Base-by-base conservation (phyloP, 1,140 invertebrate genomes). In the Leguminivora glycinivorella region DNA sequence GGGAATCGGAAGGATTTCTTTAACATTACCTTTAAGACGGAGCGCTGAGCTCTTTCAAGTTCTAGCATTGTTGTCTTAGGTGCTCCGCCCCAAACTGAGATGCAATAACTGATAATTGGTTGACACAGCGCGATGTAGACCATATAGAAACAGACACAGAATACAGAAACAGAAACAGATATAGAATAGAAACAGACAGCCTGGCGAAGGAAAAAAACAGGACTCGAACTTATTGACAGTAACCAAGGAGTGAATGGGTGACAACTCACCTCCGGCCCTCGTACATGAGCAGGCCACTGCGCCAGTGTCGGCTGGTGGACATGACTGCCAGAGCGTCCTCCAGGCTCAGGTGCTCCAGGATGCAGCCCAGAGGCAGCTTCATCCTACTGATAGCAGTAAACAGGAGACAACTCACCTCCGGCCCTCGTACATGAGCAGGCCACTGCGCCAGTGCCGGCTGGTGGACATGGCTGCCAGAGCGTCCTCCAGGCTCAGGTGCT, bases 231-330 rank as follows among this genome's bases (percentile, higher is more conserved):
- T n/a, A n/a, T n/a, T n/a, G n/a, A n/a, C n/a, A n/a, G n/a, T n/a
- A n/a, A n/a, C n/a, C 5, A 10, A 5, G 1, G 2, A 40, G 10
- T 40, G 1, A 40, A 40, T 10, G 12, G 31, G 4, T 4, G 9
- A 40, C 12, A 10, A 2, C 79, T 80, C 69, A 89, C 89, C 81
- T 91, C 56, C 67, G 77, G 63, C 82, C 86, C 71, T 89, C 85
- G 72, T 86, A 89, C 40, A 89, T 71, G 4, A 83, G 70, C 10
- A 87, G 40, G 6, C 83, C 78, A 69, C 67, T 78, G 26, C 87
- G 73, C 89, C 89, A 91, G 34, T 91, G 85, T 0, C 79, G 75
- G 74, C 89, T 89, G 12, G 82, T 84, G 10, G 86, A 84, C 69
- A 82, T 83, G 26, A 86, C 84, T 19, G 84, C 80, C 56, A 91